phyloP scores from a whole-genome alignment of 92 coral and sea anemone species.

The Actinostola sp. region DNA sequence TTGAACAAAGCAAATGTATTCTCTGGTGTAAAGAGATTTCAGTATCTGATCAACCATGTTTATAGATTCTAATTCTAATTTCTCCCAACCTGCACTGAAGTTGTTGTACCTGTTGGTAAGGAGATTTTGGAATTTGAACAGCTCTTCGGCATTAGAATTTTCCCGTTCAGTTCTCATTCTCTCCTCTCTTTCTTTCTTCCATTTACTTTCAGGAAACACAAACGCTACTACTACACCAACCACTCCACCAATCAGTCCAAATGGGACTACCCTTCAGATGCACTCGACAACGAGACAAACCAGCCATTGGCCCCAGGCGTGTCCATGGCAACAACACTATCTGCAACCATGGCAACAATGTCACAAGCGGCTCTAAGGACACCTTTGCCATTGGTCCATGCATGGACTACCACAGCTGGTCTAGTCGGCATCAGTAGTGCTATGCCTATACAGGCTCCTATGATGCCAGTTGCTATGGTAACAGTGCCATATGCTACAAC shows the following conservation, averaged over 20 bases:
- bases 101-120: not conserved
- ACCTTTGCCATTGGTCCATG: conserved; percentile 4
- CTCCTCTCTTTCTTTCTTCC: conserved; percentile 38
- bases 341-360: conserved; percentile 26
- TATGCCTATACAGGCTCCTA: conserved; percentile 50
- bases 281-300: conserved; percentile 9
- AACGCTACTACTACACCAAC: conserved; percentile 91
- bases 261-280: conserved; percentile 87
- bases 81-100: not conserved
- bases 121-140: not conserved
- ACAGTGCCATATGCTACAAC: conserved; percentile 35
- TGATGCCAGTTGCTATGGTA: conserved; percentile 65
- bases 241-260: conserved; percentile 76
- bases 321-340: conserved; percentile 18
- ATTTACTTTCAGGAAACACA: conserved; percentile 81
- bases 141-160: not conserved
- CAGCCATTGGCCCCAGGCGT: too few relatives aligned
- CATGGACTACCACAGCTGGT: conserved; percentile 37
- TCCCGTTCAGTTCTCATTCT: conserved; percentile 40
- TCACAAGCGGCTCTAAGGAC: conserved; percentile 17
- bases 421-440: conserved; percentile 43
- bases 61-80: not conserved
- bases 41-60: not conserved
- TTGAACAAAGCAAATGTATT: not conserved
- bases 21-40: not conserved